Base-by-base conservation (phyloP, 2,888 invertebrate species). In the Mythimna lalbum region DNA sequence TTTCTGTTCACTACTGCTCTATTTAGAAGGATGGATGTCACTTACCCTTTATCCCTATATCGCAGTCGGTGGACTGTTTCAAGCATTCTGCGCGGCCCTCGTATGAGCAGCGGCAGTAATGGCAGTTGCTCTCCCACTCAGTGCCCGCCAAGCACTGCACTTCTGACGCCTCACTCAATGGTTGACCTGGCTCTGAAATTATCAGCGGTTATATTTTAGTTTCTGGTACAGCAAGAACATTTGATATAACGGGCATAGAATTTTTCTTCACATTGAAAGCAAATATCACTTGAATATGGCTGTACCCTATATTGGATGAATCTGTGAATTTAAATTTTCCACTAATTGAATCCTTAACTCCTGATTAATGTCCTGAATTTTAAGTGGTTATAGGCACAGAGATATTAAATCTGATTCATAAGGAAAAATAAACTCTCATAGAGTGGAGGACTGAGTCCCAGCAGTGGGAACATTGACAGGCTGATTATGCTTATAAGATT, bases 121-220 rank as follows among this genome's bases (percentile, higher is more conserved):
- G 91, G 59, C 94, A 94, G 75, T 90, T 90, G 82, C 92, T 93
- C 57, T 90, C 86, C 94, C 94, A 94, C 74, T 90, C 89, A 39
- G 87, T 92, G 17, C 92, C 91, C 0, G 89, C 84, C 17, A 89
- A 76, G 62, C 94, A 94, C 70, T 93, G 90, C 1, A 74, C 78
- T 52, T 89, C 87, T 63, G 69, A 68, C 31, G 63, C n/a, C 10
- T 53, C 57, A 39, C 50, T 65, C 23, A 53, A 66, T 39, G 72
- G 23, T 21, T 57, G 50, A 27, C 47, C 68, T 63, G 81, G 67
- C 59, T 78, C 89, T 89, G 87, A 49, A 87, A 87, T 56, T 23
- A 27, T 52, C 56, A 53, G 49, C 53, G 49, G 12, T 5, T 6
- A 52, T 19, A 21, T 43, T 55, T 55, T 39, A 52, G 0, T 43